Evolutionary conservation across 2,113 vertebrate genomes (phyloP).

Genomic region (Hydrolagus affinis): DNA sequence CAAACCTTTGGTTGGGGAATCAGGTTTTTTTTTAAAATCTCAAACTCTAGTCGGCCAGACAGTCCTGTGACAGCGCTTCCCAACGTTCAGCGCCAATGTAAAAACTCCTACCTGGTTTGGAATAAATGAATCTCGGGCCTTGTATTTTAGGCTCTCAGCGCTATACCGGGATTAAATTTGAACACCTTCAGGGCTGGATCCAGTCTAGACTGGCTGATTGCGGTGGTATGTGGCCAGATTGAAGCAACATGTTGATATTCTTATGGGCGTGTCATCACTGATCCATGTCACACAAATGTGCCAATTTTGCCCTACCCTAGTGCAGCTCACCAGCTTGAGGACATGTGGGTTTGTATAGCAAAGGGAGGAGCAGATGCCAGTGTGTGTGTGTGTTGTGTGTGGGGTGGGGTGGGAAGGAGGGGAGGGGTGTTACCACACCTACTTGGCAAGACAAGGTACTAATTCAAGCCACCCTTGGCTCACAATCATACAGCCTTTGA

Average conservation of each 20-base stretch:
- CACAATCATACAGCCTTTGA: neutral
- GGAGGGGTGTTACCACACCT: neutral
- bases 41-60: no score
- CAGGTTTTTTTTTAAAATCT: no score
- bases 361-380: neutral
- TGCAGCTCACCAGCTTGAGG: neutral
- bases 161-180: neutral
- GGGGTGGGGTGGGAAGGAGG: no score
- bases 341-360: neutral
- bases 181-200: neutral
- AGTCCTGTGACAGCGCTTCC: no score
- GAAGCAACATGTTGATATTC: neutral
- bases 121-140: no score
- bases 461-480: neutral
- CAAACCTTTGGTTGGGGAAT: no score
- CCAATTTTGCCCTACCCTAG: neutral
- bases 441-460: neutral
- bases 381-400: no score
- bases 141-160: no score
- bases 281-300: neutral
- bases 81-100: no score
- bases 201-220: neutral
- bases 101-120: no score
- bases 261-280: neutral
- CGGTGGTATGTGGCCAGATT: neutral